phyloP scores from a whole-genome alignment of 2,888 invertebrate genomes.

The Lumbricus terrestris region DNA sequence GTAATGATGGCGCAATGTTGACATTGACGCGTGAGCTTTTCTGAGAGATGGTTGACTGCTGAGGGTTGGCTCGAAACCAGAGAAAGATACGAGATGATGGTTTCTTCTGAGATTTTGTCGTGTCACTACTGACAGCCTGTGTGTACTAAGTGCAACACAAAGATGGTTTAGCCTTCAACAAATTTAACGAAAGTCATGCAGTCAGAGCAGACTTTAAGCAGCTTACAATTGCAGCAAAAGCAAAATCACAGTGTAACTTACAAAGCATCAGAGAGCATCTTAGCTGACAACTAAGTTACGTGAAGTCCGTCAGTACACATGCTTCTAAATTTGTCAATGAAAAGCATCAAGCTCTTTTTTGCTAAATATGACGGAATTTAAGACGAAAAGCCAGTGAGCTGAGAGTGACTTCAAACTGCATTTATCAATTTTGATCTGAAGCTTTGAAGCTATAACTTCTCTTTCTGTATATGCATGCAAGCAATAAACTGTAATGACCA shows the following conservation, averaged over 20 bases:
- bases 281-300: background rate
- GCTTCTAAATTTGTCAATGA: background rate
- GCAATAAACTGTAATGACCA: background rate
- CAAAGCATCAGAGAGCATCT: background rate
- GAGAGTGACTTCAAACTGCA: background rate
- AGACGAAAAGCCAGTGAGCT: background rate
- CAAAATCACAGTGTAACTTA: background rate
- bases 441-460: background rate
- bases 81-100: slow-evolving; percentile 19
- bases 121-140: slow-evolving; percentile 71
- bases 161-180: slow-evolving; percentile 45
- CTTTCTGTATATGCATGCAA: background rate
- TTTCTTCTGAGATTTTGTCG: slow-evolving; percentile 22
- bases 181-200: background rate
- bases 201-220: background rate
- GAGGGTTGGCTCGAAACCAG: slow-evolving; percentile 65
- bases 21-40: slow-evolving; percentile 92
- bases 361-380: background rate
- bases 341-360: background rate
- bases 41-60: slow-evolving; percentile 59
- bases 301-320: background rate
- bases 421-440: background rate
- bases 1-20: slow-evolving; percentile 87
- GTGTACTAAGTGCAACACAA: slow-evolving; percentile 70
- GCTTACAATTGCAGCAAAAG: background rate